Evolutionary conservation across 2,113 vertebrate genomes (phyloP).

Genomic region (Rhizomys pruinosus): DNA sequence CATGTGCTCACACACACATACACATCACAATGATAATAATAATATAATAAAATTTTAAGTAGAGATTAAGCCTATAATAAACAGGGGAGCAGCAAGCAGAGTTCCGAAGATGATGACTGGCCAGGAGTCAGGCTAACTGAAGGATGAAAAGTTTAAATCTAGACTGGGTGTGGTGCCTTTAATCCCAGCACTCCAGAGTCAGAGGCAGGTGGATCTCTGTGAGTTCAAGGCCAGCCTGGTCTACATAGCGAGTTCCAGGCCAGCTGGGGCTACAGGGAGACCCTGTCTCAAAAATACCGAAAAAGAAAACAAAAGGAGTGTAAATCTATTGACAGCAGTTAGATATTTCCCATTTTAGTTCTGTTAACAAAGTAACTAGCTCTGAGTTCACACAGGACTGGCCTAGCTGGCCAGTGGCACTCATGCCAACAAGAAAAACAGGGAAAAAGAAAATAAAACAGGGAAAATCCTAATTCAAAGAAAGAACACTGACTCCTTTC

Average conservation of each 20-base stretch:
- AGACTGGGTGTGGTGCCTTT: too few species aligned
- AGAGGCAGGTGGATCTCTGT: too few species aligned
- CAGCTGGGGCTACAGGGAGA: too few species aligned
- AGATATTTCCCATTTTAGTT: neutral
- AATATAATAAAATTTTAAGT: neutral
- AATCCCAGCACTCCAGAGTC: too few species aligned
- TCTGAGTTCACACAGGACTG: neutral
- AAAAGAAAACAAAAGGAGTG: too few species aligned
- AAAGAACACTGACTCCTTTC: conserved; percentile 30
- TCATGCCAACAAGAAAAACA: neutral
- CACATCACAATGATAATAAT: too few species aligned
- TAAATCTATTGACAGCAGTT: conserved; percentile 1
- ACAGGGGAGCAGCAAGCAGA: neutral
- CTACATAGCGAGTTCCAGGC: too few species aligned
- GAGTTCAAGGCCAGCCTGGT: too few species aligned
- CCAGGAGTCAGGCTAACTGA: neutral
- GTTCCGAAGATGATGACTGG: neutral
- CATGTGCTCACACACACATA: too few species aligned
- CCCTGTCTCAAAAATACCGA: too few species aligned
- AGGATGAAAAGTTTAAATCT: neutral
- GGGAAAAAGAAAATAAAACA: neutral
- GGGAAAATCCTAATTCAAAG: neutral
- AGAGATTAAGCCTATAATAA: neutral
- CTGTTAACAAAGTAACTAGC: neutral
- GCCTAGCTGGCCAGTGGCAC: neutral